These are phyloP conservation scores for Atherinosoma microstoma DNA, from an alignment of 2,797 vertebrate genomes.

Conservation along the genomic window DNA sequence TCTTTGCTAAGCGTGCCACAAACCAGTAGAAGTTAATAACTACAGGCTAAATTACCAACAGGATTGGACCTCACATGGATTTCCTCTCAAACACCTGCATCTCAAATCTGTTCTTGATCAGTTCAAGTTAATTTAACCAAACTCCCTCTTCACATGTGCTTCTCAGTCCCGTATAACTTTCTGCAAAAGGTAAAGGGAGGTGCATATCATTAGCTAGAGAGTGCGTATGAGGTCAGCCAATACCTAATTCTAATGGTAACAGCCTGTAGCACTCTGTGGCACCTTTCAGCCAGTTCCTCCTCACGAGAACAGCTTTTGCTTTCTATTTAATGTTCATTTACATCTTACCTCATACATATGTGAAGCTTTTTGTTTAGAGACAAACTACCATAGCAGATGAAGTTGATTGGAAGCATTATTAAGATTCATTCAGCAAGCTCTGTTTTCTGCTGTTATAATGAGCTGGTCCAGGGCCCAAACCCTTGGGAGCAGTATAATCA, in stretches of 20 bases:
- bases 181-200: conserved; percentile 16
- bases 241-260: conserved; percentile 42
- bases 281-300: conserved; percentile 11
- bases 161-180: conserved; percentile 29
- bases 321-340: conserved; percentile 31
- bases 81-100: conserved; percentile 59
- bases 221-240: conserved; percentile 29
- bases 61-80: conserved; percentile 41
- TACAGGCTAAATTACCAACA: conserved; percentile 16
- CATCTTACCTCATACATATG: neutral
- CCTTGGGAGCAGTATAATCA: conserved; percentile 71
- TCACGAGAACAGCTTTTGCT: conserved; percentile 17
- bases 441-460: conserved; percentile 71
- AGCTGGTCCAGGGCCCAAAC: conserved; percentile 63
- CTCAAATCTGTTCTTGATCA: conserved; percentile 50
- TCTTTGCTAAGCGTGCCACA: conserved; percentile 12
- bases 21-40: conserved; percentile 14
- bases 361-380: conserved; percentile 36
- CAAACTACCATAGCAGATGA: conserved; percentile 47
- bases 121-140: conserved; percentile 45
- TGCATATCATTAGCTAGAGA: conserved; percentile 10
- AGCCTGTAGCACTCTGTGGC: conserved; percentile 33
- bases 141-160: conserved; percentile 32
- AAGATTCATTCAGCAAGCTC: conserved; percentile 47
- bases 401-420: conserved; percentile 53